These are phyloP conservation scores for Loripinus fragilis DNA, from an alignment of 2,888 invertebrate genomes.

Conservation along the genomic window DNA sequence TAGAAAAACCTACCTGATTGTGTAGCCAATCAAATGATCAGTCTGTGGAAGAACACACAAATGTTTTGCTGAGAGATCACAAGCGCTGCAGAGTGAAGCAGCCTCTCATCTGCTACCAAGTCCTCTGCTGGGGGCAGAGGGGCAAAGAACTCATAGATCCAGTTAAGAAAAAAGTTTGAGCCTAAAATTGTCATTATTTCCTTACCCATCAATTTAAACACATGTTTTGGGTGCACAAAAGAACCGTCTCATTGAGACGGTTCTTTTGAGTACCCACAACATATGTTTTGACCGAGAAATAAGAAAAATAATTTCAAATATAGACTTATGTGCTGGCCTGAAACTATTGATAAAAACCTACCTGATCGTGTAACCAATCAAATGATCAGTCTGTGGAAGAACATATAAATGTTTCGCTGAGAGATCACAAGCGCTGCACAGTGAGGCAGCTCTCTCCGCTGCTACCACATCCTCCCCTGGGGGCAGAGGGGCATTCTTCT, in stretches of 20 bases:
- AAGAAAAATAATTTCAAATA: too few relatives aligned
- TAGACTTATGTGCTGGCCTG: too few relatives aligned
- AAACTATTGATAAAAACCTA: constrained; percentile 72
- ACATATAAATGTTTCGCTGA: constrained; percentile 96
- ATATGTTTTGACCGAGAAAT: too few relatives aligned
- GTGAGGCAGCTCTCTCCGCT: constrained; percentile 94
- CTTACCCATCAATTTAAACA: too few relatives aligned
- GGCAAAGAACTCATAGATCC: too few relatives aligned
- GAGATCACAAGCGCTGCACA: constrained; percentile 96
- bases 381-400: constrained; percentile 93
- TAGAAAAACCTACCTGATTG: constrained; percentile 84
- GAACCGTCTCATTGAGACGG: too few relatives aligned
- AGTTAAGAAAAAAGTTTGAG: too few relatives aligned
- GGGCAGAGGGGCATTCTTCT: constrained; percentile 89
- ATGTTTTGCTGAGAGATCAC: constrained; percentile 95
- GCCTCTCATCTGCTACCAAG: constrained; percentile 95
- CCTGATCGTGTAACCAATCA: constrained; percentile 88
- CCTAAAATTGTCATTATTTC: too few relatives aligned
- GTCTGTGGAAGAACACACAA: too few relatives aligned
- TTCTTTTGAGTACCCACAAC: too few relatives aligned
- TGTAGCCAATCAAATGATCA: constrained; percentile 91
- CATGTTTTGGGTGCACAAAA: too few relatives aligned
- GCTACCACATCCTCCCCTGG: constrained; percentile 88
- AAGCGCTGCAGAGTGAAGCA: constrained; percentile 94
- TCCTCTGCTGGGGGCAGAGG: constrained; percentile 86